A percentile compares a stretch with the other conserved stretches of the same genome.
These are phyloP conservation scores for Argyra leucocephala DNA, from an alignment of 2,888 invertebrate species.

Conservation along the genomic window DNA sequence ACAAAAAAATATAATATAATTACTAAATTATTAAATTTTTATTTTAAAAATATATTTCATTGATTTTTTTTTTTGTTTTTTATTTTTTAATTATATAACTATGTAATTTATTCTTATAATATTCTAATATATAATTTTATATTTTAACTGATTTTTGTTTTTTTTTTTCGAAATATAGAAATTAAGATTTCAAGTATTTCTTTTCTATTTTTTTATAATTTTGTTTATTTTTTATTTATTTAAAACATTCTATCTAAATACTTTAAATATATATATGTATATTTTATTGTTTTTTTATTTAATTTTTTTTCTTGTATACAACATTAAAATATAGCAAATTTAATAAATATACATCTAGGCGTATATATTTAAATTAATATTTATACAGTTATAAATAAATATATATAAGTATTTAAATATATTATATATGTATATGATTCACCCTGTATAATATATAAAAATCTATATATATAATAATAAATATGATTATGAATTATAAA, in stretches of 20 bases:
- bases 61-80: too few species aligned
- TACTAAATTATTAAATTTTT: too few species aligned
- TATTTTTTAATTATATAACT: too few species aligned
- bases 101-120: too few species aligned
- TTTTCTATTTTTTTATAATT: too few species aligned
- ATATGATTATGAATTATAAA: slow-evolving; percentile 1
- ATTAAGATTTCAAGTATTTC: too few species aligned
- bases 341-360: background rate
- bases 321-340: background rate
- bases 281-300: background rate
- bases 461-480: background rate
- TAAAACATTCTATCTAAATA: background rate
- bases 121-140: too few species aligned
- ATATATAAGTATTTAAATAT: background rate
- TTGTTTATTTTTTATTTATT: too few species aligned
- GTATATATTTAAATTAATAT: background rate
- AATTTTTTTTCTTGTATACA: background rate
- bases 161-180: too few species aligned
- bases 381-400: background rate
- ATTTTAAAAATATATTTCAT: too few species aligned
- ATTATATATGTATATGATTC: background rate
- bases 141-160: too few species aligned
- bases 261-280: background rate
- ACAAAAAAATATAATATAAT: too few species aligned
- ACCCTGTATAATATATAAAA: slow-evolving; percentile 6